Base-by-base conservation (phyloP, 2,888 invertebrate genomes). In the Caenorhabditis becei region DNA sequence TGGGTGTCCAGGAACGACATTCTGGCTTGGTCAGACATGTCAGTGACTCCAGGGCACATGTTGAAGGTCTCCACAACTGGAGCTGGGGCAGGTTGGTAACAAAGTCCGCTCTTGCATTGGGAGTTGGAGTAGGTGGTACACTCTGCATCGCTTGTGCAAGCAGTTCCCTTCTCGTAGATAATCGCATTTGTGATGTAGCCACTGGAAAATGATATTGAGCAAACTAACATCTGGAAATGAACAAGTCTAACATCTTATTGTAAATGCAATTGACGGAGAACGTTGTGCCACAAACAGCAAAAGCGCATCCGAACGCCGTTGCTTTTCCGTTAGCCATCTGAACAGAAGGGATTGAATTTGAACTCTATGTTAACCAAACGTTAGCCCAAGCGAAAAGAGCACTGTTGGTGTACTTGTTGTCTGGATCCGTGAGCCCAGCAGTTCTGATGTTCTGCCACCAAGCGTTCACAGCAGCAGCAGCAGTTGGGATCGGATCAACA, bases 91-190 rank as follows among this genome's bases (percentile, higher is more conserved):
- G 79, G 58, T 53, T 74, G 56, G 44, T 71, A 69, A 58, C 83
- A 83, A 44, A 83, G 77, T 4, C 83, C 83, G 26, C 51, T 72
- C 23, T 67, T 77, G 77, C 83, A 83, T 28, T 51, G 18, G 1
- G 80, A 80, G 51, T 62, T 59, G 23, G 78, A 20, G 47, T 71
- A 75, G 5, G 70, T 75, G 32, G 79, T 82, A 49, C 81, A 78
- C 11, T 84, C 80, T 8, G 82, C 49, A 24, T 79, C 77, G 11
- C 49, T 67, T 11, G 61, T 20, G 51, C 84, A 84, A 1, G 83
- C 66, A 16, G 16, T 37, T 41, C 85, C 85, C 18, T 75, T 71
- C 37, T 85, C 79, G 72, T 84, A 85, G 26, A 84, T 74, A 23
- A 77, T 47, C 11, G 70, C 51, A 35, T 74, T 72, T 11, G 83